These are phyloP conservation scores for Odontamblyopus lacepedii DNA, from an alignment of 2,797 vertebrate species.

Conservation along the genomic window DNA sequence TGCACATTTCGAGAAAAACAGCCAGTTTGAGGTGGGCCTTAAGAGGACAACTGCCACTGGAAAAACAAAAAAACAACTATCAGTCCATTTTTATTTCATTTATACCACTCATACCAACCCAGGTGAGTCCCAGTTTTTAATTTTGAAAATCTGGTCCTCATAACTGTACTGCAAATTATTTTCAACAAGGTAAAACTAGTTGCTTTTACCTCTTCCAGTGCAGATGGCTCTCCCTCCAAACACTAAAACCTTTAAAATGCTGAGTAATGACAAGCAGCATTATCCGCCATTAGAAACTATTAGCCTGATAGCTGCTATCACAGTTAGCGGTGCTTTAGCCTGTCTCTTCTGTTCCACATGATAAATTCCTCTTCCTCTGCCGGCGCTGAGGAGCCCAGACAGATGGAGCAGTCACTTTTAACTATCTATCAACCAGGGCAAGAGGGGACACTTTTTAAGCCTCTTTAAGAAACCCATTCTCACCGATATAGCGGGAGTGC, in stretches of 20 bases:
- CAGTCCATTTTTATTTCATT: too few relatives aligned
- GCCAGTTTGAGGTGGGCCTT: too few relatives aligned
- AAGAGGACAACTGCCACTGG: too few relatives aligned
- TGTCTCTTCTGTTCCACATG: constrained; percentile 45
- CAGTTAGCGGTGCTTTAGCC: constrained; percentile 64
- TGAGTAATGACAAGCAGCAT: constrained; percentile 36
- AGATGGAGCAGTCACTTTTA: constrained; percentile 56
- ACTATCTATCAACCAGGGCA: constrained; percentile 53
- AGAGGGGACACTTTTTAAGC: constrained; percentile 58
- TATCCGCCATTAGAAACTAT: constrained; percentile 70
- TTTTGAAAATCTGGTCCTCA: too few relatives aligned
- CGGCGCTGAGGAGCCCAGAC: constrained; percentile 31
- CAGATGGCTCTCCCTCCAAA: neutral
- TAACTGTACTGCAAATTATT: too few relatives aligned
- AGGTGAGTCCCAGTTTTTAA: too few relatives aligned
- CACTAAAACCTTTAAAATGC: neutral
- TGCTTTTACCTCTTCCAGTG: neutral
- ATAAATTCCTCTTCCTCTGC: constrained; percentile 63
- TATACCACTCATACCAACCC: too few relatives aligned
- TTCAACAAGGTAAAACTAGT: neutral
- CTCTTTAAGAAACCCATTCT: constrained; percentile 68
- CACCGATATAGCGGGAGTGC: constrained; percentile 64
- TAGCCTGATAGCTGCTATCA: constrained; percentile 70
- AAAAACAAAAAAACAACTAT: too few relatives aligned
- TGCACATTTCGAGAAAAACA: too few relatives aligned